Evolutionary conservation across 2,797 vertebrate genomes (phyloP), one percentile per base, ranked within the genome.

Genomic region (Gymnocypris eckloni): DNA sequence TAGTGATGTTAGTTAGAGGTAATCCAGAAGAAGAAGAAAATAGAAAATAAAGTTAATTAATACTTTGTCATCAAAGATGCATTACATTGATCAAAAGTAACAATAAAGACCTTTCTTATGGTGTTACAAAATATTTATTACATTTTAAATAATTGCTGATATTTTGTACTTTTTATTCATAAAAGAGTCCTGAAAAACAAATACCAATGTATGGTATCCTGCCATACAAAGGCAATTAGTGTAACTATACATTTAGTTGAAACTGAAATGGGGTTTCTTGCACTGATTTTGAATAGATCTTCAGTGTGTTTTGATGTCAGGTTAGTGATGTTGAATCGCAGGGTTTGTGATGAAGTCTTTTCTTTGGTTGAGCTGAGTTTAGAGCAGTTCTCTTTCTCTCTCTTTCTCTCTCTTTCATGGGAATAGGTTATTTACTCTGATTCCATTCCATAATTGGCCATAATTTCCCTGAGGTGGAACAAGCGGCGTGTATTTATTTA

Each of bases 381-480:
- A 64, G 59, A 25, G 11, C 59, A 64, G 37, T 2, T 50, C 13
- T 52, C 22, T 22, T 11, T 45, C 56, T 73, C 4, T 50, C 13
- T 52, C 22, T 22, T 11, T 45, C 56, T 73, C 41, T 48, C 2
- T 71, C 59, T 39, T 83, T 37, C 22, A 20, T 45, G 48, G 73
- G 64, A 78, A n/a, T 69, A 56, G 39, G 25, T 73, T 83, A 79
- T 89, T 89, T 84, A 67, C 84, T 82, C 52, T 1, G 37, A 78
- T 66, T 43, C 10, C 37, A 15, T 87, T 81, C 52, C 45, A 56
- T 86, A 82, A 88, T 77, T 88, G 77, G 69, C 61, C 41, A 56
- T 83, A 72, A 89, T 88, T 86, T 71, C 75, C 75, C 79, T 37
- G 77, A 76, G 83, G 76, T 85, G 86, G 69, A 72, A 45, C 52